Evolutionary conservation across 2,797 vertebrate species (phyloP), one percentile per base, ranked within the genome.

Genomic region (Diplodus puntazzo): DNA sequence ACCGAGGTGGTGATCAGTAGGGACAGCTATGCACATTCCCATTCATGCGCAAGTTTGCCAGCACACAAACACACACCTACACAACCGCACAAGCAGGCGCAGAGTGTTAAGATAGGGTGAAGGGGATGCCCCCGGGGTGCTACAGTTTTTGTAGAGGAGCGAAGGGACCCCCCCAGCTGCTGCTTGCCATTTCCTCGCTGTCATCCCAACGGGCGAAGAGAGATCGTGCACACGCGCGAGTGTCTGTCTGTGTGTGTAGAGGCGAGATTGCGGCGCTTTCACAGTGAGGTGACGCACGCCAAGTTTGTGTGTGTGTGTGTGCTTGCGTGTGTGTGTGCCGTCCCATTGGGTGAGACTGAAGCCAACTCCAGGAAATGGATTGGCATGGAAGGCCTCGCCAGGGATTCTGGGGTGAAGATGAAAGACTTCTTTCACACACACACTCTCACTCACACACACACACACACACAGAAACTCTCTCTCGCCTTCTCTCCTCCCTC

Each of bases 301-400:
- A 93, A 89, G 77, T 81, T 73, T 59, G 80, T 78, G 69, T 74
- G 68, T 16, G 16, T 66, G 69, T 69, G 74, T 45, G 48, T 13
- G 59, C 42, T 42, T 16, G 49, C 42, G 34, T 80, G 88, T 54
- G 81, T 59, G 82, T 80, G 88, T 52, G 79, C 76, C 23, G 57
- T 93, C 87, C 88, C 92, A 89, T 85, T 78, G 91, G 90, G 83
- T 80, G 87, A 92, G 83, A 85, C 80, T 87, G 86, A 89, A 91
- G 94, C 92, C 92, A 94, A 92, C 89, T 92, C 90, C 87, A 92
- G 90, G 91, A 94, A 94, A 94, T 93, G 90, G 92, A 92, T 93
- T 94, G 93, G 93, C 93, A 92, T 89, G 90, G 90, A 93, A 88
- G 90, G 73, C 90, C 84, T 89, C 88, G 77, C 87, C 81, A 81